These are phyloP conservation scores for Mesorhabditis spiculigera DNA, from an alignment of 2,888 invertebrate genomes.

Conservation along the genomic window DNA sequence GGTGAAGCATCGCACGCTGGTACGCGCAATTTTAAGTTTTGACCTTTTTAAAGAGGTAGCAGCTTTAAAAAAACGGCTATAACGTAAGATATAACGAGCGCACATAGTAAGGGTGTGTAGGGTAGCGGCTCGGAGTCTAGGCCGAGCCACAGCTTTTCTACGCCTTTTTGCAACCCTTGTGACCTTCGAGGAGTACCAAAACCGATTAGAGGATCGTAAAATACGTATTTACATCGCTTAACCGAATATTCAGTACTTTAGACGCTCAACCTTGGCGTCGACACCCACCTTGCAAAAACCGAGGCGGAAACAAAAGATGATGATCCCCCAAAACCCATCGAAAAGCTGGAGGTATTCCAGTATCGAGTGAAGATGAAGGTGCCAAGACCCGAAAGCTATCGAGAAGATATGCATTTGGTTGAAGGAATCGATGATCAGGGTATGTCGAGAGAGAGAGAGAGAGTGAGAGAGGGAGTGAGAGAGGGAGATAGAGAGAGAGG, in stretches of 20 bases:
- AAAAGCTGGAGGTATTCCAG: slow-evolving; percentile 55
- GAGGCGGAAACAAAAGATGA: neutral
- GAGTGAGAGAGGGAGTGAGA: neutral
- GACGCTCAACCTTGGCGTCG: neutral
- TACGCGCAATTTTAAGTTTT: too few species aligned
- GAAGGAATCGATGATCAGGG: slow-evolving; percentile 31
- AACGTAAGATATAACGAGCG: too few species aligned
- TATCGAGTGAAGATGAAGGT: slow-evolving; percentile 77
- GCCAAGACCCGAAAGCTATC: slow-evolving; percentile 87
- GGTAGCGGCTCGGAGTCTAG: too few species aligned
- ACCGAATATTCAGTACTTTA: neutral
- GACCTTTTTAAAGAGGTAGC: too few species aligned
- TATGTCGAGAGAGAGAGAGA: neutral
- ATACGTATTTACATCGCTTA: neutral
- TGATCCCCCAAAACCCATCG: neutral
- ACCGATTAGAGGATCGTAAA: too few species aligned
- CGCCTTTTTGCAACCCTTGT: too few species aligned
- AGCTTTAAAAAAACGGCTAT: too few species aligned
- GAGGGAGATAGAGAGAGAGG: neutral
- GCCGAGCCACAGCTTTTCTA: too few species aligned
- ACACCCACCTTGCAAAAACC: neutral
- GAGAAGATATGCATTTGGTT: slow-evolving; percentile 59
- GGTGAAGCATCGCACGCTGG: slow-evolving; percentile 69
- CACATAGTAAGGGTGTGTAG: too few species aligned
- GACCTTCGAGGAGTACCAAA: too few species aligned